These are phyloP conservation scores for Pogonognathellus flavescens DNA, from an alignment of 1,140 invertebrate genomes.

Conservation along the genomic window DNA sequence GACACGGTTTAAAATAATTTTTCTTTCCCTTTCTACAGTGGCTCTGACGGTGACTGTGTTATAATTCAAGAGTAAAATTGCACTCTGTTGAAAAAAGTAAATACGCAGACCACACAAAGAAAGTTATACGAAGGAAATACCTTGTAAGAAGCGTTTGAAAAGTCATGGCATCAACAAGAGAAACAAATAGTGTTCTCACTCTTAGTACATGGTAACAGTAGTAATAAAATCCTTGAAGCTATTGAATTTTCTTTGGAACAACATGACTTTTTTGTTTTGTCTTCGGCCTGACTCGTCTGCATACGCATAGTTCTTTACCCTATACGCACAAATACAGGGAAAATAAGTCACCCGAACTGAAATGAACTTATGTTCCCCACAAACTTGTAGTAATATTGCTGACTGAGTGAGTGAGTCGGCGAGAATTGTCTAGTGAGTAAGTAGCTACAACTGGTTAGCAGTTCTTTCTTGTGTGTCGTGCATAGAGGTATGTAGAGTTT, in stretches of 20 bases:
- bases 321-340: not conserved
- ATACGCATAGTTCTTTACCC: too few species aligned
- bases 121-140: too few species aligned
- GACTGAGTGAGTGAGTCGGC: slow-evolving; percentile 12
- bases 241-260: slow-evolving; percentile 21
- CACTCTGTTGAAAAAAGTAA: slow-evolving; percentile 6
- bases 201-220: not conserved
- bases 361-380: slow-evolving; percentile 42
- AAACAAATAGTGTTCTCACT: slow-evolving; percentile 20
- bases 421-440: not conserved
- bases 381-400: slow-evolving; percentile 27
- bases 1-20: slow-evolving; percentile 49
- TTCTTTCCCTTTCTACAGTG: slow-evolving; percentile 2
- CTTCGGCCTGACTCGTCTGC: too few species aligned
- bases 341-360: slow-evolving; percentile 24
- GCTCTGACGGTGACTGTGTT: too few species aligned
- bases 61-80: too few species aligned
- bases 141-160: too few species aligned
- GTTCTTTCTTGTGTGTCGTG: not conserved
- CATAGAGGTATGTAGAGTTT: too few species aligned
- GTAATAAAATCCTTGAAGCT: slow-evolving; percentile 39
- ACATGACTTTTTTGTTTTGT: slow-evolving; percentile 20
- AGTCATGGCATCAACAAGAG: not conserved
- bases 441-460: not conserved
- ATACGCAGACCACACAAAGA: slow-evolving; percentile 13